Conservation (phyloP, 2,888 invertebrate species). For the Quadriops clusia region DNA sequence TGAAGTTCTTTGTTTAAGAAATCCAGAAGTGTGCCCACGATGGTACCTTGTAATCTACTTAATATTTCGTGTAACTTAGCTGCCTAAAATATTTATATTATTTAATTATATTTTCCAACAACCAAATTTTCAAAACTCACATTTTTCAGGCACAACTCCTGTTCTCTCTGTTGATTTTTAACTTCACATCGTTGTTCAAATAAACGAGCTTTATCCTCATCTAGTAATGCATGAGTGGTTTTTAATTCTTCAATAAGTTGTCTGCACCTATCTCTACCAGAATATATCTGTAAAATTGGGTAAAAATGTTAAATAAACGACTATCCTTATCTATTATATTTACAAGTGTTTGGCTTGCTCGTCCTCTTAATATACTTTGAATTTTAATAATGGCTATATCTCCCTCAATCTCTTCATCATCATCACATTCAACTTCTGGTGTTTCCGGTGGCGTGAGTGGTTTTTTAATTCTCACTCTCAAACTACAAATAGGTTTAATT, state of each 20-base stretch:
- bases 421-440: slow-evolving; percentile 26
- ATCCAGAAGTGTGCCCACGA: slow-evolving; percentile 59
- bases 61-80: slow-evolving; percentile 49
- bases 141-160: slow-evolving; percentile 16
- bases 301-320: slow-evolving; percentile 8
- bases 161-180: slow-evolving; percentile 29
- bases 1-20: slow-evolving; percentile 68
- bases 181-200: slow-evolving; percentile 25
- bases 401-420: slow-evolving; percentile 33
- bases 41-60: slow-evolving; percentile 57
- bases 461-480: slow-evolving; percentile 22
- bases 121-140: slow-evolving; percentile 12
- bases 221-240: slow-evolving; percentile 52
- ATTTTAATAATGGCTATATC: slow-evolving; percentile 48
- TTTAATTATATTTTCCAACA: slow-evolving; percentile 9
- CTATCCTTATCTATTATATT: slow-evolving; percentile 16
- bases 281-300: slow-evolving; percentile 46
- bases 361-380: slow-evolving; percentile 56
- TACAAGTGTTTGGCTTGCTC: slow-evolving; percentile 61
- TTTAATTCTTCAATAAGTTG: slow-evolving; percentile 62
- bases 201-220: slow-evolving; percentile 37
- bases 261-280: slow-evolving; percentile 54
- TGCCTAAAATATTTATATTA: slow-evolving; percentile 36
- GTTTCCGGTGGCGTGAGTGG: slow-evolving; percentile 20
- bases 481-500: slow-evolving; percentile 17